phyloP scores from a whole-genome alignment of 1,140 invertebrate species.

The Teleogryllus occipitalis region DNA sequence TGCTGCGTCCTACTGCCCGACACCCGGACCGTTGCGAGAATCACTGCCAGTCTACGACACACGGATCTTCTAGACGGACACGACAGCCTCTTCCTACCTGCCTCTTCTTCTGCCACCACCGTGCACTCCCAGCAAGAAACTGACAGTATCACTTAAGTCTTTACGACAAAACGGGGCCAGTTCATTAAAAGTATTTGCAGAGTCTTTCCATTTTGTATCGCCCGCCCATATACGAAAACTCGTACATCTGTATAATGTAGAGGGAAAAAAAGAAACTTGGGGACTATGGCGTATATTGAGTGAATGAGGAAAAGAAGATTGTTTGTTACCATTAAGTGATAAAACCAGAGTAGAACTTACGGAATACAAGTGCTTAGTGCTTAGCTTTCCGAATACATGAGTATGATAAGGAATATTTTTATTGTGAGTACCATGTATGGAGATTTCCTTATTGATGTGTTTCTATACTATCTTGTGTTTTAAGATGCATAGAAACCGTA shows the following conservation, averaged over 20 bases:
- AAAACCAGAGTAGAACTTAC: slow-evolving; percentile 2
- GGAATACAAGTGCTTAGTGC: slow-evolving; percentile 3
- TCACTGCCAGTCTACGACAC: no score
- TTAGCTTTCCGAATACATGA: slow-evolving; percentile 4
- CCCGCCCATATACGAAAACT: background rate
- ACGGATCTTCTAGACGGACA: no score
- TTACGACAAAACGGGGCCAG: background rate
- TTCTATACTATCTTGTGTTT: slow-evolving; percentile 5
- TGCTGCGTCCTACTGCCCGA: no score
- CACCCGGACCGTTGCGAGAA: no score
- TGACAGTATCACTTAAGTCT: background rate
- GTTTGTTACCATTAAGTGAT: slow-evolving; percentile 1
- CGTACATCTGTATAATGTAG: background rate
- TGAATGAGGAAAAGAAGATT: background rate
- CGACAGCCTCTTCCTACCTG: no score
- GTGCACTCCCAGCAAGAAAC: no score
- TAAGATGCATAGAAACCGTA: background rate
- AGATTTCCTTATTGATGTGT: slow-evolving; percentile 1
- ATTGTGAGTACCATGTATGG: background rate
- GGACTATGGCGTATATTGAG: background rate
- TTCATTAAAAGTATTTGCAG: slow-evolving; percentile 5
- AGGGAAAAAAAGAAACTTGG: background rate
- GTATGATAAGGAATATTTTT: slow-evolving; percentile 6
- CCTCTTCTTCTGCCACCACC: no score
- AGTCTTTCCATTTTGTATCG: slow-evolving; percentile 1